Base-by-base conservation (phyloP, 1,140 invertebrate species). In the Drosophila hydei region DNA sequence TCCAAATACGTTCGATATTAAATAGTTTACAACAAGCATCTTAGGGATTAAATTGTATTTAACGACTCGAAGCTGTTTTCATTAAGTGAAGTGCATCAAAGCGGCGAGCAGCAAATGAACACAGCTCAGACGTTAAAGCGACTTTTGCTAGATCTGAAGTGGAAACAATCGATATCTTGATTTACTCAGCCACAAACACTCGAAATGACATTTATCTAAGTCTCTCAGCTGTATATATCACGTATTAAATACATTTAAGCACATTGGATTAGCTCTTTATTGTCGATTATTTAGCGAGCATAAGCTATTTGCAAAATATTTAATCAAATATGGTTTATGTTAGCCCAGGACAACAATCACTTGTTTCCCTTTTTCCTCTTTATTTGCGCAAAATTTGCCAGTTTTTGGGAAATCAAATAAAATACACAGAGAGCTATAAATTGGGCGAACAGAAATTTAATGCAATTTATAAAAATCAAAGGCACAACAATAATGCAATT, bases 401-500 rank as follows among this genome's bases (percentile, higher is more conserved):
- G 9, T 30, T 30, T 9, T 8, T 9, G 7, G 0, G 27, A 6
- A 30, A 30, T 30, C 7, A 30, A 30, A 30, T 30, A 30, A 8
- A 8, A 30, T 30, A 30, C 25, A 27, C n/a, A n/a, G n/a, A n/a
- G n/a, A n/a, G n/a, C n/a, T n/a, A n/a, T n/a, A 27, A 52, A 7
- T 52, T 52, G 9, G 16, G 50, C 50, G 36, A 33, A 45, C 30
- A 21, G 11, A 19, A 18, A 47, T 48, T 33, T 84, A 63, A 75
- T 48, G 51, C 70, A 83, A 84, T 79, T 83, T 61, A 84, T 79
- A 58, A 69, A 83, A 84, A 83, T 83, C 71, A 83, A 84, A 79
- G 64, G 69, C 62, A 76, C 73, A 85, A 69, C 85, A 87, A 77
- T 84, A 84, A 85, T 60, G 74, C 77, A 85, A 87, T 85, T 84